Percentiles rank a stretch among this genome's conserved stretches.
These are phyloP conservation scores for Oreonectes daqikongensis DNA, from an alignment of 2,797 vertebrate genomes.

Conservation along the genomic window DNA sequence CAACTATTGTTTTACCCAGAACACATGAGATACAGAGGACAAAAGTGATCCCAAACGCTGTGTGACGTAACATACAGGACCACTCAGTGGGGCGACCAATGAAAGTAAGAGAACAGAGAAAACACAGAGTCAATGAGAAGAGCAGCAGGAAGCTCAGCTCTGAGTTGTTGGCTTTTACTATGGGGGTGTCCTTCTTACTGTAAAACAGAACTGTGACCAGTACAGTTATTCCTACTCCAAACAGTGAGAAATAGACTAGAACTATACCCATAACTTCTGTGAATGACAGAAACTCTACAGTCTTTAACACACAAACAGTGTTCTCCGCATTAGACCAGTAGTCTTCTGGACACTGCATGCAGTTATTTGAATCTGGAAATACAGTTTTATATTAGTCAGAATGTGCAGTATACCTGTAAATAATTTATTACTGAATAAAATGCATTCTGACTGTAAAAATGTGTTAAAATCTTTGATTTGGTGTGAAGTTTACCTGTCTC, in stretches of 20 bases:
- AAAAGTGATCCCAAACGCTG: constrained; percentile 67
- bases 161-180: constrained; percentile 75
- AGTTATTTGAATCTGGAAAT: constrained; percentile 75
- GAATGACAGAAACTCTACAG: constrained; percentile 77
- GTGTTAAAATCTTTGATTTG: neutral
- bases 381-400: constrained; percentile 50
- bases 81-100: constrained; percentile 68
- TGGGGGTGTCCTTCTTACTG: constrained; percentile 64
- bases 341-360: constrained; percentile 75
- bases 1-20: constrained; percentile 67
- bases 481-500: constrained; percentile 67
- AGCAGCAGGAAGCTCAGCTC: constrained; percentile 76
- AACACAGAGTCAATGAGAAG: constrained; percentile 72
- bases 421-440: constrained; percentile 1
- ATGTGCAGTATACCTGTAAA: neutral
- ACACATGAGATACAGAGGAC: constrained; percentile 69
- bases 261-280: constrained; percentile 77
- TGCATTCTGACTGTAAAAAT: constrained; percentile 55
- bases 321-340: constrained; percentile 76
- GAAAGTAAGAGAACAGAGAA: constrained; percentile 74
- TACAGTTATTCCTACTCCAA: constrained; percentile 72
- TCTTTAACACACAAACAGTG: constrained; percentile 75
- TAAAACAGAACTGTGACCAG: constrained; percentile 63
- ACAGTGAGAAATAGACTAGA: constrained; percentile 72
- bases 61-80: constrained; percentile 68